Base-by-base conservation (phyloP, 2,113 vertebrate species). In the Epinephelus lanceolatus region DNA sequence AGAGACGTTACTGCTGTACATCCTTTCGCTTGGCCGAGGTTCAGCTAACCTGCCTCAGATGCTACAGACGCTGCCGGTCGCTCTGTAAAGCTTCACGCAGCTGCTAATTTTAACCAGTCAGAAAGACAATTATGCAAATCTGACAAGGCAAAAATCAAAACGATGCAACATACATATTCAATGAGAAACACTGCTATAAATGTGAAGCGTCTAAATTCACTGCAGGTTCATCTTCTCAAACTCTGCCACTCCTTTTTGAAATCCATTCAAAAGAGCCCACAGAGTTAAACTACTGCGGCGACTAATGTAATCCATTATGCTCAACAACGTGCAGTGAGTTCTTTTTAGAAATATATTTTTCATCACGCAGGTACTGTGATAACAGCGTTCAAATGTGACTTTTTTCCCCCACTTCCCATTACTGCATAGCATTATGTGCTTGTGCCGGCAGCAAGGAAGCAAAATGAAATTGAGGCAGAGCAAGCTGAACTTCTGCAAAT, bases 41-140 rank as follows among this genome's bases (percentile, higher is more conserved):
- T 76, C 52, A 45, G 74, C 67, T 23, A 21, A 74, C 33, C 59
- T 30, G 61, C 25, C 3, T 33, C 65, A n/a, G 10, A 62, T 10
- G n/a, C 45, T 67, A 40, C 11, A 21, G 33, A 37, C 33, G 6
- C 83, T 52, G 76, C 40, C 0, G 6, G 17, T 15, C 4, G 82
- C 45, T 56, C 49, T 19, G 6, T 11, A 6, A 68, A 37, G 25
- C 78, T 33, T 15, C 63, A 37, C 11, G 60, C 67, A 25, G 71
- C 51, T 13, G 40, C 51, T 72, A 23, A 85, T 71, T 79, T 75
- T 10, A 68, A 14, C 30, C 59, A 76, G 2, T 59, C 76, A 71
- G 68, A 68, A 25, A 59, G 52, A 66, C 57, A 56, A 85, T 84
- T 88, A 61, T 82, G 60, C 68, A 84, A 89, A 88, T 88, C 23